Conservation (phyloP, 2,888 invertebrate genomes). For the Tenodera sinensis region DNA sequence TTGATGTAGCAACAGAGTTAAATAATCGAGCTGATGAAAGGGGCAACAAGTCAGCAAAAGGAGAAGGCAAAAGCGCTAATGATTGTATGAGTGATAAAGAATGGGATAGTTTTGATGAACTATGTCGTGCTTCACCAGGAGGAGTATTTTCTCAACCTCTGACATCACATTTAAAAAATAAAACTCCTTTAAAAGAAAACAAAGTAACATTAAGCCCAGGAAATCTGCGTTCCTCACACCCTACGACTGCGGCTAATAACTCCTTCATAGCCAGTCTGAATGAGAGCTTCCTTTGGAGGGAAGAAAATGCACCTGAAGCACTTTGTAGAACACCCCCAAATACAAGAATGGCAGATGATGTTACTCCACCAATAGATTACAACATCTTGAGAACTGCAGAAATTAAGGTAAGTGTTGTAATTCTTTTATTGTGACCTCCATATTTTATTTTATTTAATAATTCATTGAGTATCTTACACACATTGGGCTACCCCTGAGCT, state of each 20-base stretch:
- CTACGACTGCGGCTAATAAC: constrained; percentile 12
- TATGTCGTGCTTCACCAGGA: background rate
- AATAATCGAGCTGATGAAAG: too few relatives aligned
- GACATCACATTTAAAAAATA: background rate
- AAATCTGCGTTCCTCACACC: background rate
- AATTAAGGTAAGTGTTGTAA: constrained; percentile 45
- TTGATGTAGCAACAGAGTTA: background rate
- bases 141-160: background rate
- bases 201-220: background rate
- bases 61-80: background rate
- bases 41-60: too few relatives aligned
- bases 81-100: constrained; percentile 9
- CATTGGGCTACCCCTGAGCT: too few relatives aligned
- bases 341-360: constrained; percentile 17
- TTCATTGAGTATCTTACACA: too few relatives aligned
- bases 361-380: constrained; percentile 53
- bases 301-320: constrained; percentile 5
- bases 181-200: background rate
- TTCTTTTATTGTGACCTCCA: background rate
- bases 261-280: constrained; percentile 27
- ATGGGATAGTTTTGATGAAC: constrained; percentile 33
- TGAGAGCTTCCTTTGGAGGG: constrained; percentile 27
- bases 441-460: too few relatives aligned
- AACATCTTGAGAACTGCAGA: constrained; percentile 50
- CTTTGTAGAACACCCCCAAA: background rate